Evolutionary conservation across 2,113 vertebrate genomes (phyloP), one percentile per base, ranked within the genome.

Genomic region (Psettodes erumei): DNA sequence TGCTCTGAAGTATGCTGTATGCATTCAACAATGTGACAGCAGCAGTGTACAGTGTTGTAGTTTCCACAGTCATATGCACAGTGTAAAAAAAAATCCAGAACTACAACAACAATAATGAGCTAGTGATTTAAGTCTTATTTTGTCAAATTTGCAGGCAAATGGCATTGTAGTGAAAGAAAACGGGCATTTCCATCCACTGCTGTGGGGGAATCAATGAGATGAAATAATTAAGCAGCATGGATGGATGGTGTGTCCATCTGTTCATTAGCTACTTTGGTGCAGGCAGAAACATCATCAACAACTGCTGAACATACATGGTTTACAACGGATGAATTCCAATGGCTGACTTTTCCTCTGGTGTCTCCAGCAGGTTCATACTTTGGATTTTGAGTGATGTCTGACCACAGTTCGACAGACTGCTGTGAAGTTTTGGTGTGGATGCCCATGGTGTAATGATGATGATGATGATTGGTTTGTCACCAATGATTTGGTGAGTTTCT

Each of bases 21-120:
- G 50, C 38, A 15, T 55, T 67, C 27, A 3, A 18, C 56, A 33
- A 75, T 61, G 63, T n/a, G 40, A 48, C 61, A 51, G n/a, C 23
- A 8, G 8, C 47, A 5, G 25, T 25, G 40, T 28, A 40, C 25
- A 16, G 18, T n/a, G 43, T 3, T n/a, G 40, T 1, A 19, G 15
- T 16, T 48, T 28, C 16, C 5, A 53, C 2, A 30, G 8, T 32
- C 2, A 5, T 25, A 12, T 37, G 11, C 3, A 27, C 5, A 25
- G 19, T 32, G 19, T 27, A 27, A 35, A 59, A 38, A 38, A 59
- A n/a, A n/a, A n/a, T 60, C 2, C 15, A 42, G 10, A 21, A 21
- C 8, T 47, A 21, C 2, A 3, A 10, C 10, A 47, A 45, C n/a
- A 45, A 42, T 27, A 42, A 61, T 27, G 2, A 61, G 18, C 23